Evolutionary conservation across 2,888 invertebrate species (phyloP), one percentile per base, ranked within the genome.

Genomic region (Epinotia nisella): DNA sequence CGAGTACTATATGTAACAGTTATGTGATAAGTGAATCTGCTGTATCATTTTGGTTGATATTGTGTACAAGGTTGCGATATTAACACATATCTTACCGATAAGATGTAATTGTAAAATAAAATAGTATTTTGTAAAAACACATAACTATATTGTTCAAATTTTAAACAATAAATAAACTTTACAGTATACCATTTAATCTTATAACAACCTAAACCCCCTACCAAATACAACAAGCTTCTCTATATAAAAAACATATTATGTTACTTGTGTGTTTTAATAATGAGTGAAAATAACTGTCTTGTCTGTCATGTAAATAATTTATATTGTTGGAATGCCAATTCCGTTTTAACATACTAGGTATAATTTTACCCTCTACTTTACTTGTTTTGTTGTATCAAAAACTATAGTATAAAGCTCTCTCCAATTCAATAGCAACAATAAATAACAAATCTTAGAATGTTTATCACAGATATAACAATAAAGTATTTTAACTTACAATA

Each of bases 41-140:
- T 60, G 13, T 60, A 60, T 60, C 17, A 41, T 60, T 35, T 17
- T 35, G 13, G 17, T 59, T 13, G n/a, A 7, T 10, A 41, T 41
- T 19, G 41, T 41, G 2, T 21, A 60, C 5, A 60, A 41, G 49
- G 29, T 62, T n/a, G 17, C 29, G 62, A 62, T 51, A 11, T 13
- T 39, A 13, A 39, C 29, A 39, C 17, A 4, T 17, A 0, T 35
- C 11, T 19, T 11, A 39, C 35, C 11, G 17, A 56, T 53, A 58
- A 58, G 1, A 58, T 21, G 13, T 55, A 55, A 15, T 45, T n/a
- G 13, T n/a, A 49, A 21, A 56, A 61, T 13, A 60, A 55, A 7
- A 35, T n/a, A 64, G 51, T 29, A 41, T 19, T 66, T 55, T 17
- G 17, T 53, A 35, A 65, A 55, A 53, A 66, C n/a, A 62, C 24